phyloP scores from a whole-genome alignment of 2,113 vertebrate genomes.

The Syngnathus scovelli region DNA sequence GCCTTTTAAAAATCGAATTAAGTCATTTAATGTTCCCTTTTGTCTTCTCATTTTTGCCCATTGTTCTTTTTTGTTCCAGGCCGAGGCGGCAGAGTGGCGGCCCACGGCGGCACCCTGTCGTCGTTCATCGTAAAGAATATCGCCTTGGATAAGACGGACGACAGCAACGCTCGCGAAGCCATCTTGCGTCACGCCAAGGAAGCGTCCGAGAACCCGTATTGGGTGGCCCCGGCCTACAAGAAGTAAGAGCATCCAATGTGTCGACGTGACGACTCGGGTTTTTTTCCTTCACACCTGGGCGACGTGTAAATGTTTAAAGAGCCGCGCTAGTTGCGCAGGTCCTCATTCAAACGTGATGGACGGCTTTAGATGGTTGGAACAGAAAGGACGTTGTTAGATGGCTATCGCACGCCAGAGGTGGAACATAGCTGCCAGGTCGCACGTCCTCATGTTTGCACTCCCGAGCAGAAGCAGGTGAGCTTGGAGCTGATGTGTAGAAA shows the following conservation, averaged over 20 bases:
- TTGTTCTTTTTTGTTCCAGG: constrained; percentile 63
- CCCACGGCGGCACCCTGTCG: constrained; percentile 90
- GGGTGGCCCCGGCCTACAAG: constrained; percentile 89
- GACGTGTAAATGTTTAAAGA: constrained; percentile 51
- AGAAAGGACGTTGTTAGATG: constrained; percentile 14
- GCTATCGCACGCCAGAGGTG: constrained; percentile 27
- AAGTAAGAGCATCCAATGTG: constrained; percentile 69
- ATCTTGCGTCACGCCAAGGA: constrained; percentile 92
- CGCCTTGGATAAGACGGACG: constrained; percentile 92
- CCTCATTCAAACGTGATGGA: constrained; percentile 27
- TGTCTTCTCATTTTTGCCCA: not conserved
- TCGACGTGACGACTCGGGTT: not conserved
- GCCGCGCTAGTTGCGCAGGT: constrained; percentile 26
- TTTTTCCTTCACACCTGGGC: constrained; percentile 26
- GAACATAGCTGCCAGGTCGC: constrained; percentile 16
- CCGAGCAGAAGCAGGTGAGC: not conserved
- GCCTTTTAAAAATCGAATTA: no score
- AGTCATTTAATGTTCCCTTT: not conserved
- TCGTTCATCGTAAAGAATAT: constrained; percentile 99
- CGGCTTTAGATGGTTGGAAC: constrained; percentile 33
- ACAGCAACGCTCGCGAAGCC: constrained; percentile 94
- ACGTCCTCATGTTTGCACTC: constrained; percentile 8
- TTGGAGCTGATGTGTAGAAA: not conserved
- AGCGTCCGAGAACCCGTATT: constrained; percentile 88
- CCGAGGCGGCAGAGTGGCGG: constrained; percentile 90